These are phyloP conservation scores for Habroteleia sp. DNA, from an alignment of 2,888 invertebrate species.

Conservation along the genomic window DNA sequence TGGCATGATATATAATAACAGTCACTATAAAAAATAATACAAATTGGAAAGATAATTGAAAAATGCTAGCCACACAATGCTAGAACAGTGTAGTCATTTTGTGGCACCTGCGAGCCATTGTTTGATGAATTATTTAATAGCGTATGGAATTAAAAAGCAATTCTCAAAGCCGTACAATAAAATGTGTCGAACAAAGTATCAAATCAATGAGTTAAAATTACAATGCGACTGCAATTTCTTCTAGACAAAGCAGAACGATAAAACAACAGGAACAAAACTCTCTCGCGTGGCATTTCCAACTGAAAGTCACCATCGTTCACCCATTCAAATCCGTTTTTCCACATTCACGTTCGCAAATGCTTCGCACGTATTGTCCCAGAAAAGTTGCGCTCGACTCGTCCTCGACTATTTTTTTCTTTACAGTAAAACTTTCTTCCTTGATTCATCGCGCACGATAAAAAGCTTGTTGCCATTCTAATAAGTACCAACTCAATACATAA, in stretches of 20 bases:
- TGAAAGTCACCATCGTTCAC: constrained; percentile 12
- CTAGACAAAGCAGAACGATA: constrained; percentile 1
- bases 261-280: constrained; percentile 28
- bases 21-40: no score
- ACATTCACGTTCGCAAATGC: constrained; percentile 24
- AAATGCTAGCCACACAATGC: no score
- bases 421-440: constrained; percentile 53
- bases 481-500: constrained; percentile 22
- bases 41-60: no score
- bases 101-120: no score
- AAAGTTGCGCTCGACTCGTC: constrained; percentile 29
- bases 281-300: constrained; percentile 22
- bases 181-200: no score
- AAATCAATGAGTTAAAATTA: no score
- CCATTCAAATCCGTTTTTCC: constrained; percentile 39
- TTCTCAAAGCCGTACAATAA: no score
- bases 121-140: no score
- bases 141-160: no score
- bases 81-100: no score
- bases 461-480: constrained; percentile 39
- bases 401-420: constrained; percentile 14
- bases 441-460: constrained; percentile 47
- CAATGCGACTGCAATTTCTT: background rate
- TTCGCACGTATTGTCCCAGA: constrained; percentile 55
- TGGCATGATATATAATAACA: no score